Base-by-base conservation (phyloP, 2,888 invertebrate genomes). In the Drosophila bunnanda region DNA sequence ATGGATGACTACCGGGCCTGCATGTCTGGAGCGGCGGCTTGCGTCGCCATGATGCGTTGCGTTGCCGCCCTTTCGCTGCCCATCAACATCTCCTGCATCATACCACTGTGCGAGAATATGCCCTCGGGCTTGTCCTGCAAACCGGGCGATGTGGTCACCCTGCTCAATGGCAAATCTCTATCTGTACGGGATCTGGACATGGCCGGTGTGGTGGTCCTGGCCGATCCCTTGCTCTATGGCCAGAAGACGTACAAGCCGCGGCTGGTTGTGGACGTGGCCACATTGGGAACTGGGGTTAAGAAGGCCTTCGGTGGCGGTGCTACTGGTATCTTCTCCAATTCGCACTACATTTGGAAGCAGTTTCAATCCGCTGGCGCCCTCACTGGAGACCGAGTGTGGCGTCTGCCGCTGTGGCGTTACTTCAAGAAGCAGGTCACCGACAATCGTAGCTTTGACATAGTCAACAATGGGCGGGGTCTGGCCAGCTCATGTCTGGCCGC, bases 201-300 rank as follows among this genome's bases (percentile, higher is more conserved):
- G 41, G 97, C 96, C 69, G 97, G 97, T 0, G 93, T 97, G 28
- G 93, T 97, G 6, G 94, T 96, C 6, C 92, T 97, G 81, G 96
- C 97, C 3, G 97, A 97, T 92, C 96, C 96, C 15, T 91, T 97
- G 56, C 94, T 95, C 41, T 96, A 97, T 91, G 96, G 96, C 6
- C 94, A 96, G 76, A 94, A 94, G 91, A 94, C 76, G 90, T 93
- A 94, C 71, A 93, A 93, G 46, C 93, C 94, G 0, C 91, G 92
- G 22, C 88, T 93, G 13, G 93, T 95, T 9, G 80, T 95, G 17
- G 94, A 95, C 79, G 92, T 95, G 78, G 95, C 94, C 1, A 94
- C 95, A 2, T 80, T 92, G 30, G 89, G 89, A 1, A 65, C 9
- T 20, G 94, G 94, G 1, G 93, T 94, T 32, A 90, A 90, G 55